These are phyloP conservation scores for Aphidius ervi DNA, from an alignment of 1,140 invertebrate species.

Conservation along the genomic window DNA sequence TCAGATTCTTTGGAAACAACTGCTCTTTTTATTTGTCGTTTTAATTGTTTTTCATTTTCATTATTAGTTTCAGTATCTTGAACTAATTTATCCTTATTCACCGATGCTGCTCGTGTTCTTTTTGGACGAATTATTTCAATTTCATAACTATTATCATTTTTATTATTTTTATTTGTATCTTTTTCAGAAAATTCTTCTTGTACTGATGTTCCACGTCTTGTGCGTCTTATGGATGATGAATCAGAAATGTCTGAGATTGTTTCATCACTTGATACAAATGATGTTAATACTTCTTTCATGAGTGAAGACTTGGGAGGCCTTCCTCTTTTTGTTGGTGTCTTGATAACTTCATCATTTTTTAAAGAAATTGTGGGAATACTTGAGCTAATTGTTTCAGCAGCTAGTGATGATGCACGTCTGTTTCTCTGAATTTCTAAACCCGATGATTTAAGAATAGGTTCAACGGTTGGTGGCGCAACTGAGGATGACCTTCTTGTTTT, in stretches of 20 bases:
- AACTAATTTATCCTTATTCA: background rate
- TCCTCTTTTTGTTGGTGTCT: background rate
- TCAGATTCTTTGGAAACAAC: background rate
- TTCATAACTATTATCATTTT: slow-evolving; percentile 15
- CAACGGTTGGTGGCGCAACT: slow-evolving; percentile 11
- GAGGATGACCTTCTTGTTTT: slow-evolving; percentile 31
- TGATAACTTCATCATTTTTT: background rate
- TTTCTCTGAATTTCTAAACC: slow-evolving; percentile 3
- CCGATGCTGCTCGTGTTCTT: background rate
- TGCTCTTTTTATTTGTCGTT: background rate
- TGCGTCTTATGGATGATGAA: slow-evolving; percentile 19
- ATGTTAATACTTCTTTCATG: slow-evolving; percentile 24
- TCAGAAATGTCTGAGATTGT: slow-evolving; percentile 8
- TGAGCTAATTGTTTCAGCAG: slow-evolving; percentile 18
- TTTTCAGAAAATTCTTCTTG: background rate
- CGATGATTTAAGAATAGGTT: background rate
- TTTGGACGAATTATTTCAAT: background rate
- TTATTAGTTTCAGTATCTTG: too few relatives aligned
- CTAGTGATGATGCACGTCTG: slow-evolving; percentile 15
- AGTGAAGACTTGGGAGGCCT: slow-evolving; percentile 21
- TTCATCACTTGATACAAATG: slow-evolving; percentile 12
- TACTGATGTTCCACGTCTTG: slow-evolving; percentile 26
- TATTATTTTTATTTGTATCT: background rate
- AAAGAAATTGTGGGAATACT: background rate
- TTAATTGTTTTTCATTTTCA: background rate